Base-by-base conservation (phyloP, 2,888 invertebrate species). In the Agrotis ipsilon region DNA sequence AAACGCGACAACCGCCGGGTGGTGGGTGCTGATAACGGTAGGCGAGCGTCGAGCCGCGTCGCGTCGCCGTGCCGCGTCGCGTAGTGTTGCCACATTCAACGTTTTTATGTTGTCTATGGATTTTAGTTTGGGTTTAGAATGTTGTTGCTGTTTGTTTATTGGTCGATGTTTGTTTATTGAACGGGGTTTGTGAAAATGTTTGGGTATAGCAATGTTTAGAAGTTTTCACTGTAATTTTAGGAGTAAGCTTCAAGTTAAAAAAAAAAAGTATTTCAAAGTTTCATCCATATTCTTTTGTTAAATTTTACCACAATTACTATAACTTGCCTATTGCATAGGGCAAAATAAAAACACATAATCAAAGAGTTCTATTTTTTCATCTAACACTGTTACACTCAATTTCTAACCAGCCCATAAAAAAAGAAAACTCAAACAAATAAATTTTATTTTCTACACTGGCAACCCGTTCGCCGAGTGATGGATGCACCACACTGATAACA, bases 1-100 rank as follows among this genome's bases (percentile, higher is more conserved):
- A 90, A 91, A 90, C 86, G 86, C 87, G 88, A 85, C 87, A 87
- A 86, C 84, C 86, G 83, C 81, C 86, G 90, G 88, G 89, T 91
- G 91, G 83, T 87, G 81, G 75, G 78, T 49, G 79, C 84, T 83
- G 92, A 91, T 92, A 91, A 91, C 78, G 72, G 43, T 55, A 67
- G 78, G 78, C 81, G 72, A 78, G 69, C 81, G 78, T 45, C 81
- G 81, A 66, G 79, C 79, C 79, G 78, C 77, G 71, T 71, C 78
- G 79, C 81, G 76, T 76, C 66, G 58, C 63, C 61, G 65, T 67
- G 76, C 80, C 76, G 81, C 75, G 80, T 68, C 74, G 77, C 77
- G 52, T 58, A 51, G 78, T 81, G 78, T 76, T 79, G 78, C 78
- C 71, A 79, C 67, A 45, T 64, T 75, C 63, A 61, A 79, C 81